These are phyloP conservation scores for Trachelus stipa DNA, from an alignment of 2,888 invertebrate species.

Conservation along the genomic window DNA sequence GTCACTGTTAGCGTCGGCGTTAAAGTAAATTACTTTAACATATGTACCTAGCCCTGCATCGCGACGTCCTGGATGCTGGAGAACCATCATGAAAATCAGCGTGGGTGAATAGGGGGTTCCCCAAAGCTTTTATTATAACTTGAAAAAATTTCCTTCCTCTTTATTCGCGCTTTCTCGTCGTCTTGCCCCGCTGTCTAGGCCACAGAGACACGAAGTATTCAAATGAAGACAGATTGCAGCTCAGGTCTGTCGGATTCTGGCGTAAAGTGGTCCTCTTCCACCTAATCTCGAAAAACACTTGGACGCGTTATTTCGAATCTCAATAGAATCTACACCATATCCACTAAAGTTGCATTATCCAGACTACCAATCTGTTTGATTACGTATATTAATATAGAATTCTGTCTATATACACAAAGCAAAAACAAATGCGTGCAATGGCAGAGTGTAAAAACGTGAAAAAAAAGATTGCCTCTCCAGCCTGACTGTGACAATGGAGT, in stretches of 20 bases:
- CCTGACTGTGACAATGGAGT: background rate
- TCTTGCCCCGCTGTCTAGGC: background rate
- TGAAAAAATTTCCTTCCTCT: background rate
- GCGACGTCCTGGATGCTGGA: background rate
- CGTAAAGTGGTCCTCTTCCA: constrained; percentile 35
- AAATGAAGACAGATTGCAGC: constrained; percentile 49
- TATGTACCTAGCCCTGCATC: background rate
- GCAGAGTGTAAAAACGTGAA: background rate
- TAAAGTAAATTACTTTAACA: background rate
- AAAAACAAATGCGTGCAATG: background rate
- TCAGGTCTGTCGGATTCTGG: constrained; percentile 33
- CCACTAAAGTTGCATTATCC: background rate
- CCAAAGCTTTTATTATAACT: background rate
- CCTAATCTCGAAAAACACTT: constrained; percentile 50
- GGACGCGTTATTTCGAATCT: constrained; percentile 46
- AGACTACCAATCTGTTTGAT: no score
- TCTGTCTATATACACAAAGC: background rate
- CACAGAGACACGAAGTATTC: constrained; percentile 26
- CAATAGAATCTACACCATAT: background rate
- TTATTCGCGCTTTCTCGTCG: background rate
- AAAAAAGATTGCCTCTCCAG: background rate
- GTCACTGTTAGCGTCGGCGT: background rate
- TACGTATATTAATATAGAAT: background rate
- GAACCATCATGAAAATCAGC: background rate
- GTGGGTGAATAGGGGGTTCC: background rate